Evolutionary conservation across 2,888 invertebrate genomes (phyloP), one percentile per base, ranked within the genome.

Genomic region (Phaedon cochleariae): DNA sequence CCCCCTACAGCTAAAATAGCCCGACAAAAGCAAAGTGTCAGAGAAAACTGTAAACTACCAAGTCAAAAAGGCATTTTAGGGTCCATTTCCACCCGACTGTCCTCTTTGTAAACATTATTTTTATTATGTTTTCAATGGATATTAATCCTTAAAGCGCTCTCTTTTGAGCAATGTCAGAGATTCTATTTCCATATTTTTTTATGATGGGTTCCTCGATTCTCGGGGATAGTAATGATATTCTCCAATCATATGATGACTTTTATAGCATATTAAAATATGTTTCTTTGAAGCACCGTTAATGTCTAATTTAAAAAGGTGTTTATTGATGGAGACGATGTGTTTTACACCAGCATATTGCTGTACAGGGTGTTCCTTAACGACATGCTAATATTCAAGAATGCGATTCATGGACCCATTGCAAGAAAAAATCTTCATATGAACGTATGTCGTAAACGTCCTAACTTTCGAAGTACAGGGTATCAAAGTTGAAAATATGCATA

Each of bases 11-110:
- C 70, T 77, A 75, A 76, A 75, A 74, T 73, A 73, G 70, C 68
- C 79, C 79, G 79, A 77, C 79, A 78, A 78, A 78, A 75, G 77
- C 65, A 52, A 75, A 76, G 76, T 76, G 76, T 76, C 74, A 75
- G 75, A 69, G 71, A 65, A 70, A 73, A 72, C 73, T 74, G 76
- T 74, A 74, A 76, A 73, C 72, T 70, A 69, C 65, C 71, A 68
- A 70, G 69, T 71, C 69, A 68, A 67, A 41, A 59, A 64, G 61
- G 67, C 63, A 62, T 69, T 71, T 65, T 65, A 59, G 48, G 58
- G 49, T 59, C 61, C 45, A 58, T 61, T 65, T 65, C 62, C 65
- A 61, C 57, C 37, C 45, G 61, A 65, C 37, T 65, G 65, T 62
- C 65, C 62, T 62, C 59, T 65, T 61, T 65, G 65, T 65, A 65